Base-by-base conservation (phyloP, 2,888 invertebrate genomes). In the Hydrotaea diabolus region DNA sequence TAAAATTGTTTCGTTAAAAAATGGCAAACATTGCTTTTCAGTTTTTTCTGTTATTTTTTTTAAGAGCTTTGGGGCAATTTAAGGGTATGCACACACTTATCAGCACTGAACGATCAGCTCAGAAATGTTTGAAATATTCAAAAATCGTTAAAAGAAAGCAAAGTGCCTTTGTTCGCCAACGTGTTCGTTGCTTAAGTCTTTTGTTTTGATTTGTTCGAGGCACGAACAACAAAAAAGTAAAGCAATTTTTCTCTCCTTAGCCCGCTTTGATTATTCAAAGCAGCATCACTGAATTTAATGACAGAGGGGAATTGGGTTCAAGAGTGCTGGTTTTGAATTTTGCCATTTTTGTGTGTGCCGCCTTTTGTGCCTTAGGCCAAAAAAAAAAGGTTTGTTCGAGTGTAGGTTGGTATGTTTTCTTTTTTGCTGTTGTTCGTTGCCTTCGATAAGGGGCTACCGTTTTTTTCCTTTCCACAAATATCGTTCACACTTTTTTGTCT, bases 141-240 rank as follows among this genome's bases (percentile, higher is more conserved):
- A 13, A 17, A 31, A 31, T 31, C 31, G 31, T 31, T 31, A 31
- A 62, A 76, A 72, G 76, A 80, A 81, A 79, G 57, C 39, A 73
- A 76, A 78, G 55, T 64, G 53, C 43, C 57, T 26, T 23, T 69
- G 49, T 26, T 31, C 39, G 31, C 39, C 17, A 21, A 73, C 87
- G 90, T n/a, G n/a, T 90, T 89, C 77, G 88, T 88, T 88, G 86
- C 86, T 87, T 88, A 82, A 89, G 89, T 89, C 89, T 89, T 90
- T 90, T 87, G 88, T 87, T 87, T 59, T 76, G 79, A 73, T 81
- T 80, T 76, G 53, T 69, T 83, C 31, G 19, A 57, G 7, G 17
- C 53, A 53, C 36, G 19, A 31, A 31, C 2, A 31, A 31, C 2
- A 31, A 31, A 75, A 19, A 75, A 15, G 11, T 36, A 17, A 69